These are phyloP conservation scores for Prosopocoilus inquinatus DNA, from an alignment of 2,888 invertebrate genomes.

Conservation along the genomic window DNA sequence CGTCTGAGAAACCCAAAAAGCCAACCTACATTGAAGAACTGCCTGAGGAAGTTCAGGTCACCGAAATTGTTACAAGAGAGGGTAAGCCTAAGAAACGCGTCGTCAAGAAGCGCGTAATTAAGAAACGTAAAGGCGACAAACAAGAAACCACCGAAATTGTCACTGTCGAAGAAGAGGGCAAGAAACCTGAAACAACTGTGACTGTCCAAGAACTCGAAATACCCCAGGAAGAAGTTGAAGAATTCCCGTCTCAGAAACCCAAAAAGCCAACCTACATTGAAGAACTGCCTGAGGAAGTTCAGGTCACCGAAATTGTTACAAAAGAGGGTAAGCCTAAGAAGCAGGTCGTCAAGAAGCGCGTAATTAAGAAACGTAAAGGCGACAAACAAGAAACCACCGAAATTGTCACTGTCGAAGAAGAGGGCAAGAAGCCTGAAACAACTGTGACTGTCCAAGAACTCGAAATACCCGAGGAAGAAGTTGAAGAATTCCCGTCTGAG, in stretches of 20 bases:
- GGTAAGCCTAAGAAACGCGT: conserved; percentile 34
- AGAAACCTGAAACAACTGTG: conserved; percentile 27
- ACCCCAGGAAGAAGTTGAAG: conserved; percentile 28
- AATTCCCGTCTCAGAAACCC: conserved; percentile 27
- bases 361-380: conserved; percentile 35
- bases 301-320: conserved; percentile 25
- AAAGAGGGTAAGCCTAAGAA: conserved; percentile 29
- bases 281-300: conserved; percentile 30
- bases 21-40: conserved; percentile 40
- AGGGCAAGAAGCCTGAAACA: conserved; percentile 28
- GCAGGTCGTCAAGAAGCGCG: conserved; percentile 29
- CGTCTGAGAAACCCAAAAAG: conserved; percentile 29
- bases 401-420: conserved; percentile 36
- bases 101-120: conserved; percentile 50
- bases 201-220: conserved; percentile 20
- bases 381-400: conserved; percentile 21
- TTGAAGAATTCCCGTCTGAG: conserved; percentile 19
- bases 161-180: conserved; percentile 35
- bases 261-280: conserved; percentile 31
- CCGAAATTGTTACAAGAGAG: conserved; percentile 37
- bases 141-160: conserved; percentile 43
- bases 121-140: conserved; percentile 48
- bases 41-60: conserved; percentile 48
- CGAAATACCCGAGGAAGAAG: conserved; percentile 28
- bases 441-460: conserved; percentile 34